These are phyloP conservation scores for Microcebus lehilahytsara DNA, from an alignment of 2,113 vertebrate genomes.

Conservation along the genomic window DNA sequence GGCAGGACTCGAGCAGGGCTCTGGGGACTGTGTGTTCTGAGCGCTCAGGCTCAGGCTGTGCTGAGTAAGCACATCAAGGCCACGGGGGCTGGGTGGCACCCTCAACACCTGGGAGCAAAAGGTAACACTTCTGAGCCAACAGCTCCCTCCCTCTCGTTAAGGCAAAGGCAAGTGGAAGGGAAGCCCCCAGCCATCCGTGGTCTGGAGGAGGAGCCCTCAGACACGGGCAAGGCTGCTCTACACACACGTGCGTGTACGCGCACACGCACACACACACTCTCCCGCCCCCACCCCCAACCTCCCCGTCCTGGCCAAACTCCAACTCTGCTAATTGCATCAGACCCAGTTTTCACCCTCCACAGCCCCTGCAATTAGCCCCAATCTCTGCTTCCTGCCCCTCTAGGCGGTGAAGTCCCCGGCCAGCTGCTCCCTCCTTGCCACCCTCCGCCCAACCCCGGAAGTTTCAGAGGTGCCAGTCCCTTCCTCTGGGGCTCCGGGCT, in stretches of 20 bases:
- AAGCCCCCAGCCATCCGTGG: background rate
- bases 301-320: background rate
- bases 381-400: slow-evolving; percentile 61
- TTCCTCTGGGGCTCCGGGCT: background rate
- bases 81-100: background rate
- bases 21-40: rapidly evolving
- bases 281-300: background rate
- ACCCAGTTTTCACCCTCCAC: slow-evolving; percentile 61
- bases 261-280: background rate
- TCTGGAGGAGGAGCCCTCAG: background rate
- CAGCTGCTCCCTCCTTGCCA: background rate
- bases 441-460: slow-evolving; percentile 21
- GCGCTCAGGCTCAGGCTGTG: no score
- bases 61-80: background rate
- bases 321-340: slow-evolving; percentile 56
- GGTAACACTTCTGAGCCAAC: background rate
- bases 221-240: background rate
- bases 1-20: rapidly evolving
- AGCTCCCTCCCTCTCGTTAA: background rate
- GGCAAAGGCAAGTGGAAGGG: background rate
- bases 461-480: slow-evolving; percentile 28
- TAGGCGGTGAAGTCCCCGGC: background rate
- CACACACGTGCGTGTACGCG: no score
- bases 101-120: background rate
- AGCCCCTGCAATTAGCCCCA: slow-evolving; percentile 43